Evolutionary conservation across 2,888 invertebrate species (phyloP).

Genomic region (Euspilapteryx auroguttella): DNA sequence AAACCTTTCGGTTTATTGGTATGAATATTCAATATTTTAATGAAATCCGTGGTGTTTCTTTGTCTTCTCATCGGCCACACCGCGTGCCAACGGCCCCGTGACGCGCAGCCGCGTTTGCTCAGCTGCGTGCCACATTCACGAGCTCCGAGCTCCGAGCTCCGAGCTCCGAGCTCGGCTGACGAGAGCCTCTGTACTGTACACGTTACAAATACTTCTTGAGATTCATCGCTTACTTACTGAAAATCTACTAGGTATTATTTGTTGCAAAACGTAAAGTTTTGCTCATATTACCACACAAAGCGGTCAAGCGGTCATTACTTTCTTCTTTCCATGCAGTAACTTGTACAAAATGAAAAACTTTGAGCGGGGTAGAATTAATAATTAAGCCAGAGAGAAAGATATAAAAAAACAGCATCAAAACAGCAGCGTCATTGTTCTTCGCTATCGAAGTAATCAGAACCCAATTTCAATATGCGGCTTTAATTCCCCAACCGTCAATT

Average conservation of each 20-base stretch:
- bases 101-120: slow-evolving; percentile 32
- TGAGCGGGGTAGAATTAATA: too few species aligned
- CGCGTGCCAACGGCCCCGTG: slow-evolving; percentile 13
- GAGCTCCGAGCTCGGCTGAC: slow-evolving; percentile 12
- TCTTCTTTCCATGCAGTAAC: too few species aligned
- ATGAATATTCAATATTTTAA: too few species aligned
- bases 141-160: too few species aligned
- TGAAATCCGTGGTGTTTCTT: too few species aligned
- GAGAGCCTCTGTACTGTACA: background rate
- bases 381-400: slow-evolving; percentile 12
- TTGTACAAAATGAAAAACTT: background rate
- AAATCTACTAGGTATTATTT: too few species aligned
- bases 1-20: too few species aligned
- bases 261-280: too few species aligned
- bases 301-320: too few species aligned
- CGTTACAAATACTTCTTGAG: too few species aligned
- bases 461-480: slow-evolving; percentile 7
- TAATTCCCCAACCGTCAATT: slow-evolving; percentile 32
- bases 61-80: background rate
- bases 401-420: slow-evolving; percentile 6
- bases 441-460: slow-evolving; percentile 14
- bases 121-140: slow-evolving; percentile 37
- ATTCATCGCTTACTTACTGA: too few species aligned
- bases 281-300: too few species aligned
- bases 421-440: slow-evolving; percentile 37